phyloP scores from a whole-genome alignment of 2,797 vertebrate genomes.

The Clamator glandarius region DNA sequence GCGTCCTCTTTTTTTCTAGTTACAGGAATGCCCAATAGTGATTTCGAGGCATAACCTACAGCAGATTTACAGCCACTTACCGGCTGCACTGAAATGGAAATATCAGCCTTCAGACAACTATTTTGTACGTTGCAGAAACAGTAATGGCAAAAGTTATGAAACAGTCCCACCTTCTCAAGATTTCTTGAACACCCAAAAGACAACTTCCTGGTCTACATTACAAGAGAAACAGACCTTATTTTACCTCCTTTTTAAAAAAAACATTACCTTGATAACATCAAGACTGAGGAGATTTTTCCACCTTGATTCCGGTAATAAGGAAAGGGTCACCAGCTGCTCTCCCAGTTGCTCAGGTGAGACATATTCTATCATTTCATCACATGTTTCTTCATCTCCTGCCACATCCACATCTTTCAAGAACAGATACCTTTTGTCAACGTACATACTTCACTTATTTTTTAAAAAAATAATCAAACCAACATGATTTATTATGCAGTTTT shows the following conservation, averaged over 20 bases:
- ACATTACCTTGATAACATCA: conserved; percentile 90
- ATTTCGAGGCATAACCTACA: not conserved
- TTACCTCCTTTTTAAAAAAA: not conserved
- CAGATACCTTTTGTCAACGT: not conserved
- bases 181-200: not conserved
- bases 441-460: not conserved
- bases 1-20: fast-evolving
- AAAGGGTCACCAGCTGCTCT: conserved; percentile 89
- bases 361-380: conserved; percentile 84
- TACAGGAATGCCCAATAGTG: not conserved
- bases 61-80: not conserved
- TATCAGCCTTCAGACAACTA: not conserved
- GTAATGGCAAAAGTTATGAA: not conserved
- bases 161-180: not conserved
- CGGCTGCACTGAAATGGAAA: not conserved
- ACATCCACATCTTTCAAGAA: conserved; percentile 70
- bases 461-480: not conserved
- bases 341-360: conserved; percentile 88
- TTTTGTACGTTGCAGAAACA: not conserved
- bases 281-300: conserved; percentile 94
- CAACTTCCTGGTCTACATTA: not conserved
- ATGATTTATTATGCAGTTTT: not conserved
- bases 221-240: not conserved
- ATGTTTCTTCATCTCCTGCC: conserved; percentile 71
- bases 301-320: conserved; percentile 88